phyloP scores from a whole-genome alignment of 2,113 vertebrate species.

The Athene cunicularia region DNA sequence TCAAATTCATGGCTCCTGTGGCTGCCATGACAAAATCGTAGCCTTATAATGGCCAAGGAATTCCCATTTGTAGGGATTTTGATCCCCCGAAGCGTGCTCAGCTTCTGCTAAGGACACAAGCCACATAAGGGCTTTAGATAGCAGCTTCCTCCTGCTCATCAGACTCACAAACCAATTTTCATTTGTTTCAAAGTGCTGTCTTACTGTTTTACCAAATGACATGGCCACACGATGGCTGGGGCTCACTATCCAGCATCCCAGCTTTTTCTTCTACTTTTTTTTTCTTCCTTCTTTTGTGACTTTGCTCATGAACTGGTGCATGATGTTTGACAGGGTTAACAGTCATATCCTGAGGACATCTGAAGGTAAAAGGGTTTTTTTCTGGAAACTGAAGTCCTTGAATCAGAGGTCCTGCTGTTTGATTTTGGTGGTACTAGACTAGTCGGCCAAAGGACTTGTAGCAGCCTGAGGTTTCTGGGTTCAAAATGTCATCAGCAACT shows the following conservation, averaged over 20 bases:
- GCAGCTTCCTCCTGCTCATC: neutral
- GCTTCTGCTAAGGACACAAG: slow-evolving; percentile 21
- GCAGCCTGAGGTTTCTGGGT: fast-evolving
- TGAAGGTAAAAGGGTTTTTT: neutral
- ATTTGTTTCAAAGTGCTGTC: neutral
- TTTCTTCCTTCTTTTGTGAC: neutral
- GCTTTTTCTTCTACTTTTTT: neutral
- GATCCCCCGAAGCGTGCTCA: neutral
- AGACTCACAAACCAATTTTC: neutral
- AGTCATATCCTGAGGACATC: neutral
- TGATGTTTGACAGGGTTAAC: neutral
- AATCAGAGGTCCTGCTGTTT: neutral
- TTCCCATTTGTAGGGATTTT: slow-evolving; percentile 45
- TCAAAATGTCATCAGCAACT: neutral
- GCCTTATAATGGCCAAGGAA: slow-evolving; percentile 8
- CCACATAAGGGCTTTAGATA: neutral
- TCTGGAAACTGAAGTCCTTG: neutral
- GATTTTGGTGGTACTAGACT: neutral
- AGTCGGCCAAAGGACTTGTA: neutral
- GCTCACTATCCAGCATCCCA: neutral
- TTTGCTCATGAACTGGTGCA: neutral
- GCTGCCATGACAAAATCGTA: slow-evolving; percentile 29
- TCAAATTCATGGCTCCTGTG: neutral
- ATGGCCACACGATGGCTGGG: fast-evolving
- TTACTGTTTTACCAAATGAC: neutral